Base-by-base conservation (phyloP, 1,140 invertebrate genomes). In the Sminthurides bifidus region DNA sequence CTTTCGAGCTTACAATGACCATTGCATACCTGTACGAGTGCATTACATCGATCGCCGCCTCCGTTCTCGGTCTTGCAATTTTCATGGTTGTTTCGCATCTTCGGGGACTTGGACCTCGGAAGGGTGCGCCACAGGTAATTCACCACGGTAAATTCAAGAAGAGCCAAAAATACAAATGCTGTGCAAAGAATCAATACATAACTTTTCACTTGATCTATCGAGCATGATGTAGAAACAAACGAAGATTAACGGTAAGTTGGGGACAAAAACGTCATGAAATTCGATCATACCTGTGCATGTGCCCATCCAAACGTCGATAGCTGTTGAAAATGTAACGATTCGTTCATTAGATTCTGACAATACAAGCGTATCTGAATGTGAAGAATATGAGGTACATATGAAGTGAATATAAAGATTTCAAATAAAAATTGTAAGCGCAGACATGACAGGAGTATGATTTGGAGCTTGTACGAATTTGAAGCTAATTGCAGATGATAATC, bases 111-210 rank as follows among this genome's bases (percentile, higher is more conserved):
- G 27, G 31, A n/a, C 17, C 45, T 24, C 33, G 35, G 45, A 26
- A 31, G 19, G n/a, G 59, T 65, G 24, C 63, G 17, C 63, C 63
- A 64, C 12, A 64, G 44, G 54, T 61, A 64, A 40, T 64, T 64
- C 1, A 64, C 62, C 14, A 64, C 56, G 3, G 62, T 64, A 48
- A 64, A 64, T 51, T 64, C 62, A 2, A 64, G 40, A 0, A 64
- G 56, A 17, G 62, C 62, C 24, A 61, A 40, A 45, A 64, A 64
- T 37, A 64, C 62, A 46, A 64, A 64, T n/a, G 54, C 62, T 64
- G 31, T 30, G 17, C 21, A 50, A 41, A 17, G 31, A 41, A 43
- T 53, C n/a, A 54, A 57, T 14, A 8, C 27, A 5, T 40, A 51
- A 57, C 5, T 19, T 38, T 10, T 35, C 3, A n/a, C n/a, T n/a